Evolutionary conservation across 2,113 vertebrate genomes (phyloP).

Genomic region (Phrynosoma blainvillii): DNA sequence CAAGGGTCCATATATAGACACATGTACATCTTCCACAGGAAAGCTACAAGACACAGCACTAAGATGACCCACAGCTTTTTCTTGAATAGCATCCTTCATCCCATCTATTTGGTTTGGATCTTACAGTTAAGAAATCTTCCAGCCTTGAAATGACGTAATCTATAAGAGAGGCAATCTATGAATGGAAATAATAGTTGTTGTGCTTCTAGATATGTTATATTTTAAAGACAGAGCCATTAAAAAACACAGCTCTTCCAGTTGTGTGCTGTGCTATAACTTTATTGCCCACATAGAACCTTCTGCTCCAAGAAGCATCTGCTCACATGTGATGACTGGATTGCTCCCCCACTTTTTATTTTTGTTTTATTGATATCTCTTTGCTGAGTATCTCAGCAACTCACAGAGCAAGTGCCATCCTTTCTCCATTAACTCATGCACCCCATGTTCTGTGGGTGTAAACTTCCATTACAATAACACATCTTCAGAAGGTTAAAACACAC

Average conservation of each 20-base stretch:
- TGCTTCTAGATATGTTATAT: neutral
- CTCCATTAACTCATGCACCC: too few relatives aligned
- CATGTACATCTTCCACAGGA: conserved; percentile 50
- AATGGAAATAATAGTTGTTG: neutral
- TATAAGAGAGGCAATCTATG: neutral
- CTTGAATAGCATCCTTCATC: conserved; percentile 29
- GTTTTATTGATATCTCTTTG: too few relatives aligned
- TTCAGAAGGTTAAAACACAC: neutral
- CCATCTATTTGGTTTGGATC: neutral
- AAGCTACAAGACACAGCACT: conserved; percentile 38
- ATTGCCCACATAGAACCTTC: neutral
- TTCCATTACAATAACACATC: neutral
- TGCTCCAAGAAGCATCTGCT: neutral
- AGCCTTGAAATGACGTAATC: neutral
- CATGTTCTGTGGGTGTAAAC: neutral
- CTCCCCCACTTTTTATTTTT: neutral
- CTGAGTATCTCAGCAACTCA: neutral
- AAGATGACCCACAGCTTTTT: neutral
- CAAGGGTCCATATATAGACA: neutral
- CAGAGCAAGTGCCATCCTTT: neutral
- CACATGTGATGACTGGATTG: neutral
- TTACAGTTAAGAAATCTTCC: neutral
- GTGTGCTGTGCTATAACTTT: neutral
- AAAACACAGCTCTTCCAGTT: neutral
- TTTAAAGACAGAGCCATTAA: neutral